Evolutionary conservation across 2,113 vertebrate species (phyloP), one percentile per base, ranked within the genome.

Genomic region (Rhizomys pruinosus): DNA sequence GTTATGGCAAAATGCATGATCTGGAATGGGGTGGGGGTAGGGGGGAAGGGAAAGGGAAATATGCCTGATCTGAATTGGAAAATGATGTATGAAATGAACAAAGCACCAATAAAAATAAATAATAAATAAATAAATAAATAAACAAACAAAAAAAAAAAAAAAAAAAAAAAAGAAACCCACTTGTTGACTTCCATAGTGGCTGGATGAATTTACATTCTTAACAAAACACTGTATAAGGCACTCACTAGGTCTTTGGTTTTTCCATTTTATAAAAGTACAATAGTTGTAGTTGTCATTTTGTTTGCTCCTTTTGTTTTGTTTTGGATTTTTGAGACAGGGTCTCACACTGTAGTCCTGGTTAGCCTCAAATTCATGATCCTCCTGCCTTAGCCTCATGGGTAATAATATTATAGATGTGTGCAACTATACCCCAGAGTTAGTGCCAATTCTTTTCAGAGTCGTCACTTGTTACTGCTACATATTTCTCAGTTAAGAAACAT

Each of bases 401-500:
- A 15, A 44, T 1, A 3, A 63, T 29, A 25, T 52, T 16, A 69
- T 29, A 69, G 32, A 11, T 37, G 1, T 68, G 34, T 25, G 5
- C 32, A 47, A 17, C 32, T 44, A 84, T 29, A 52, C 8, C 32
- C 32, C 10, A 37, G 29, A 52, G 61, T 78, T 55, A 63, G 42
- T 71, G 47, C 47, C 55, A 91, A 47, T 77, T 15, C 37, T 76
- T 92, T 94, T 63, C 55, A 90, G 39, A 72, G 25, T 69, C 89
- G 87, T 68, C 59, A 90, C 37, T 94, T 94, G 39, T 72, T 55
- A 96, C 57, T 93, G 44, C 22, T 71, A n/a, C 47, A 93, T 82
- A 95, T 93, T 61, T 94, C 57, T 47, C 0, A 89, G 74, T 64
- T 34, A 96, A 92, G 68, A 52, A 95, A 23, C 64, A 95, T 16